Conservation (phyloP, 2,797 vertebrate species). For the Perdix hodgsoniae region DNA sequence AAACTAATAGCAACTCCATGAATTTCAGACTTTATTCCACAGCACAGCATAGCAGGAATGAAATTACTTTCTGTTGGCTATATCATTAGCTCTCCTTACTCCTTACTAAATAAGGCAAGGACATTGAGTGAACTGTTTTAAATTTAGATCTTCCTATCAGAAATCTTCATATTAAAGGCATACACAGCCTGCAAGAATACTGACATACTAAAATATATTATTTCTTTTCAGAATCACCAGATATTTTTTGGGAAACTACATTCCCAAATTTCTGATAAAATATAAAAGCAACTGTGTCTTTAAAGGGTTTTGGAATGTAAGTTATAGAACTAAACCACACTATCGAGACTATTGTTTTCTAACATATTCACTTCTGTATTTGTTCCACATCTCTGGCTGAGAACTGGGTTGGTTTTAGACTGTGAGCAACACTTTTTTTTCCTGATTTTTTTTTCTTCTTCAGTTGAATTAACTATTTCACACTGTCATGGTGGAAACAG, state of each 20-base stretch:
- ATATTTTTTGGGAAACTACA: neutral
- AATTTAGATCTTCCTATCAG: neutral
- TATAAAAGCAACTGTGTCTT: neutral
- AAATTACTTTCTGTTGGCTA: neutral
- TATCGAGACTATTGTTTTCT: neutral
- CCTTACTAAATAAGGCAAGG: neutral
- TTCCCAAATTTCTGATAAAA: neutral
- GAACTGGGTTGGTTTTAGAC: neutral
- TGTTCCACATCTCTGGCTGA: neutral
- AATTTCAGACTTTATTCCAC: neutral
- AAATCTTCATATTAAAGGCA: constrained; percentile 4
- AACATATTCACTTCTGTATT: neutral
- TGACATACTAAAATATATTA: neutral
- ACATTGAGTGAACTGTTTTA: neutral
- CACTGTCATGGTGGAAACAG: neutral
- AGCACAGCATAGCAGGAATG: neutral
- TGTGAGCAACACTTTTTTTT: neutral
- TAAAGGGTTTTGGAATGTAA: neutral
- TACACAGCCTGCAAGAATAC: neutral
- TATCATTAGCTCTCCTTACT: constrained; percentile 38
- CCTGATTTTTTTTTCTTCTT: neutral
- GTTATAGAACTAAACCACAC: neutral
- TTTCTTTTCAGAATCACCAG: neutral
- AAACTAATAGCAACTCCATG: neutral
- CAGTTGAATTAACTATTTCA: neutral